phyloP scores from a whole-genome alignment of 2,113 vertebrate species.

The Cryptomyrus ogoouensis region DNA sequence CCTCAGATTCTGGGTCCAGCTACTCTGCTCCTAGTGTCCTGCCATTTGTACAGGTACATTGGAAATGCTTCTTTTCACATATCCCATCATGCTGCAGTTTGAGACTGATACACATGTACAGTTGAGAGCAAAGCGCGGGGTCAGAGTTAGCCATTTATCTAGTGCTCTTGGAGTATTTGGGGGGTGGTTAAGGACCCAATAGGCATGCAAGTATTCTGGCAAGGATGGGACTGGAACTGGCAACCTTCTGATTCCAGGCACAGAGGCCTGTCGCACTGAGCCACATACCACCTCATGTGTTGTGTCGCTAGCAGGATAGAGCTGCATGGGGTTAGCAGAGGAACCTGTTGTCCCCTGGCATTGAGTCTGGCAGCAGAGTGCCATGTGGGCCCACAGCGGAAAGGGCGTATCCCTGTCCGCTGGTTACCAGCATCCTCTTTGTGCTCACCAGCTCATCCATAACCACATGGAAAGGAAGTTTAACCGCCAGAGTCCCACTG shows the following conservation, averaged over 20 bases:
- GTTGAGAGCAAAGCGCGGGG: not conserved
- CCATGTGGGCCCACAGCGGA: not conserved
- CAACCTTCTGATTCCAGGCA: not conserved
- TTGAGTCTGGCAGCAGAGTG: not conserved
- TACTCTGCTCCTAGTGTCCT: not conserved
- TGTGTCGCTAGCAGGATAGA: not conserved
- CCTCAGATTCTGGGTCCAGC: not conserved
- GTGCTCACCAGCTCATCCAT: not conserved
- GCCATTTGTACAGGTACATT: not conserved
- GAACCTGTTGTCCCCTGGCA: not conserved
- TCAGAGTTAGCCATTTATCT: not conserved
- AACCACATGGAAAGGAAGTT: not conserved
- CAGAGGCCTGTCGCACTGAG: not conserved
- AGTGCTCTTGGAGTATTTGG: not conserved
- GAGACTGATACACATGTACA: not conserved
- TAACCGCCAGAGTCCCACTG: not conserved
- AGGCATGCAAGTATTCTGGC: not conserved
- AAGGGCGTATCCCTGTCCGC: not conserved
- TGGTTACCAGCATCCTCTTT: not conserved
- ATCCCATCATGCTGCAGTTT: not conserved
- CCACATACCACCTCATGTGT: not conserved
- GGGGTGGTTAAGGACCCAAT: not conserved
- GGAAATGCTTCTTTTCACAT: not conserved
- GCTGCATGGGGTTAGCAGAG: not conserved
- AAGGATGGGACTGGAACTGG: not conserved